A percentile compares a stretch with the other conserved stretches of the same genome.
Conservation (phyloP, 2,113 vertebrate genomes). For the Rhinogobius similis region DNA sequence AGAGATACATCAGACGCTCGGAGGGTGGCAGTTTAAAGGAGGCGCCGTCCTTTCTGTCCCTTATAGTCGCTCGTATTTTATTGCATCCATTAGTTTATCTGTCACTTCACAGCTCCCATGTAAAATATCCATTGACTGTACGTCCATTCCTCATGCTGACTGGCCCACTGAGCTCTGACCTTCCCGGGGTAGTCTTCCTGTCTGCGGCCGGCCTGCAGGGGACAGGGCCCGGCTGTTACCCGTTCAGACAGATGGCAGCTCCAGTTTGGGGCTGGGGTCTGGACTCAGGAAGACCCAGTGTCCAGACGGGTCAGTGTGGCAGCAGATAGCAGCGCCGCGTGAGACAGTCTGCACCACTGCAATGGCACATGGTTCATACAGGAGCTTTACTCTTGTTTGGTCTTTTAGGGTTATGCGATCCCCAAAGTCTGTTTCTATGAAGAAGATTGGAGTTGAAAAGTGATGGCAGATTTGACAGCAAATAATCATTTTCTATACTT, state of each 20-base stretch:
- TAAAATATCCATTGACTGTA: conserved; percentile 4
- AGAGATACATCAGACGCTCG: conserved; percentile 57
- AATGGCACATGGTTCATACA: neutral
- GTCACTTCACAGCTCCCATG: conserved; percentile 29
- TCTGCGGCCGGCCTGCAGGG: conserved; percentile 44
- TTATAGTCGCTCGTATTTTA: conserved; percentile 43
- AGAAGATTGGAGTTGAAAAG: no score
- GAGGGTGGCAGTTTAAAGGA: conserved; percentile 61
- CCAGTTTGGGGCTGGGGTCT: conserved; percentile 40
- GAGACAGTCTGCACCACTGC: conserved; percentile 5
- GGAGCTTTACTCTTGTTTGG: neutral
- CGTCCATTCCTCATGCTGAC: conserved; percentile 29
- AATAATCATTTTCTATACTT: neutral
- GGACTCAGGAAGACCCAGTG: conserved; percentile 41
- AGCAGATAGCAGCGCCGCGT: conserved; percentile 58
- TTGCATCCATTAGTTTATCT: conserved; percentile 55
- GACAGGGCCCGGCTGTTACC: conserved; percentile 53
- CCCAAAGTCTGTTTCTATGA: neutral
- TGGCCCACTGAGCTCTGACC: conserved; percentile 47
- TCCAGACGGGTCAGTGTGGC: conserved; percentile 57
- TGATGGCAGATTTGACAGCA: neutral
- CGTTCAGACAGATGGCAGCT: conserved; percentile 66
- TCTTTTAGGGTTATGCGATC: neutral
- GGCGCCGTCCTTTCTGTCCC: conserved; percentile 59
- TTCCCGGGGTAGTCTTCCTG: conserved; percentile 61